phyloP scores from a whole-genome alignment of 2,888 invertebrate species.

The Eucera pruinosa region DNA sequence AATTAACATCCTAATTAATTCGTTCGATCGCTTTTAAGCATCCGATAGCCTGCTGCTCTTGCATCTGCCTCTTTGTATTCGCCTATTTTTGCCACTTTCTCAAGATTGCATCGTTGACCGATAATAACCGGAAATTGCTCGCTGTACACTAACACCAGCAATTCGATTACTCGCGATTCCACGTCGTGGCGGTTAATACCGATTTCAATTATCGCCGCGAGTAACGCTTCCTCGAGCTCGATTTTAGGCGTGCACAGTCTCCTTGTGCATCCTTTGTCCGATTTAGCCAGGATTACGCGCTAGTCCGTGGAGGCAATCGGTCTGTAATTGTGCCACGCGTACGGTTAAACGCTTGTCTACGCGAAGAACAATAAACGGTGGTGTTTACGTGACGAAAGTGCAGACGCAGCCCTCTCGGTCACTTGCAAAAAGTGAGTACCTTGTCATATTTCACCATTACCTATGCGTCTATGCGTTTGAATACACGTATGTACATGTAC shows the following conservation, averaged over 20 bases:
- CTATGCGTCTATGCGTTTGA: slow-evolving; percentile 19
- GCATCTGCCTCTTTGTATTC: neutral
- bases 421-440: slow-evolving; percentile 76
- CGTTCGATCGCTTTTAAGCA: slow-evolving; percentile 44
- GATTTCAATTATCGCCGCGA: slow-evolving; percentile 40
- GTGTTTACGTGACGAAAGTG: slow-evolving; percentile 73
- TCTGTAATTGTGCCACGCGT: slow-evolving; percentile 62
- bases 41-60: neutral
- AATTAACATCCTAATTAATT: slow-evolving; percentile 67
- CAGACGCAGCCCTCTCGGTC: slow-evolving; percentile 69
- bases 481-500: slow-evolving; percentile 13
- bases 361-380: slow-evolving; percentile 58
- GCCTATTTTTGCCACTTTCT: neutral
- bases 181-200: slow-evolving; percentile 26
- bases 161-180: slow-evolving; percentile 13
- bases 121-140: neutral
- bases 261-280: slow-evolving; percentile 42
- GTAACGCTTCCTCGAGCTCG: slow-evolving; percentile 26
- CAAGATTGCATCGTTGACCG: slow-evolving; percentile 3
- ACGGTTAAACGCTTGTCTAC: slow-evolving; percentile 51
- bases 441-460: slow-evolving; percentile 36
- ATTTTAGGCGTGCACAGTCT: slow-evolving; percentile 7
- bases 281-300: slow-evolving; percentile 62
- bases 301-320: slow-evolving; percentile 45
- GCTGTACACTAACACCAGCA: neutral